Evolutionary conservation across 2,888 invertebrate genomes (phyloP).

Genomic region (Helleia helle): DNA sequence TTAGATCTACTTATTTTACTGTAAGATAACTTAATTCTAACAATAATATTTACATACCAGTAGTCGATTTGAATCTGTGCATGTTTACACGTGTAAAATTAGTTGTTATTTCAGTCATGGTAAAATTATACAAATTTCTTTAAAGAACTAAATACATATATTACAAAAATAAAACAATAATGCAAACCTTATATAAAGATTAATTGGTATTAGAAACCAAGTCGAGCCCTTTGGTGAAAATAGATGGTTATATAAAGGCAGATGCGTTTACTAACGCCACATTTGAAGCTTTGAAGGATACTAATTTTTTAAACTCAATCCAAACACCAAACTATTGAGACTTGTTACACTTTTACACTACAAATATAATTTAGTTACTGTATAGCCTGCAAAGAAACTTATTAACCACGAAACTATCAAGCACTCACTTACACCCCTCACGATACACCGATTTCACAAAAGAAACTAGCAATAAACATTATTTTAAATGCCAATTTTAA

Average conservation of each 20-base stretch:
- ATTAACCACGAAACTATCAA: constrained; percentile 1
- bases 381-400: not conserved
- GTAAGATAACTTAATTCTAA: not conserved
- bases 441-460: constrained; percentile 1
- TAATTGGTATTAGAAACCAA: no score
- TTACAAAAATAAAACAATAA: no score
- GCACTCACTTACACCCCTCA: constrained; percentile 6
- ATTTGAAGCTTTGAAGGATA: not conserved
- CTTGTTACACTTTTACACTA: not conserved
- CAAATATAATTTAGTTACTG: not conserved
- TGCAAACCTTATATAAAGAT: no score
- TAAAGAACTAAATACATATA: no score
- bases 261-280: not conserved
- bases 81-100: constrained; percentile 1
- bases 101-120: not conserved
- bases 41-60: not conserved
- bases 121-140: no score
- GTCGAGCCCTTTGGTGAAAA: no score
- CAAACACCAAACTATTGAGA: not conserved
- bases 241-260: not conserved
- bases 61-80: not conserved
- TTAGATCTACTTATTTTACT: not conserved
- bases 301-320: no score
- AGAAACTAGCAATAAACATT: not conserved
- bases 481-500: constrained; percentile 3